A percentile compares a stretch with the other conserved stretches of the same genome.
Evolutionary conservation across 64 coral and sea anemone species (phyloP).

Genomic region (Pocillopora verrucosa): DNA sequence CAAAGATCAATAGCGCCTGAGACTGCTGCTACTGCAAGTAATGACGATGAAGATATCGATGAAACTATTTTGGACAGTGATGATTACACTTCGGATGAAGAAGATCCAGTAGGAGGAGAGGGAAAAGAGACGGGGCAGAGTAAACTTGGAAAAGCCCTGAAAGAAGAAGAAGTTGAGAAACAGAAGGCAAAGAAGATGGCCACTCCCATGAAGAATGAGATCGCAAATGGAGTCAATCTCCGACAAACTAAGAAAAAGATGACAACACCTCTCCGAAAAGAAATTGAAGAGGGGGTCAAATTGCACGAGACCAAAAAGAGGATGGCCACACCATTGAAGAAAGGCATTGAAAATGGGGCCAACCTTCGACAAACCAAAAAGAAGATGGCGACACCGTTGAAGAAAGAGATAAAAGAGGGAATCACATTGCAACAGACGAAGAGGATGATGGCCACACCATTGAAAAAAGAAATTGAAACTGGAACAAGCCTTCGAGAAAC

Average conservation of each 20-base stretch:
- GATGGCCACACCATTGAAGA: conserved; percentile 57
- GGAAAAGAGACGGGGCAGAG: not conserved
- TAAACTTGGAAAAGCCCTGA: too few species aligned
- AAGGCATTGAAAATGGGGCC: conserved; percentile 67
- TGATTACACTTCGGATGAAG: conserved; percentile 38
- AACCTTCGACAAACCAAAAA: conserved; percentile 67
- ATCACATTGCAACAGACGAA: conserved; percentile 36
- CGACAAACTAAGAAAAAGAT: conserved; percentile 59
- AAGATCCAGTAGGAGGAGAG: not conserved
- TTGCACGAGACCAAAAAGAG: conserved; percentile 67
- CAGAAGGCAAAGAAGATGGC: conserved; percentile 44
- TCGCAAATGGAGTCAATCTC: conserved; percentile 40
- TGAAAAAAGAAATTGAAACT: conserved; percentile 57
- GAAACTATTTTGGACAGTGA: conserved; percentile 29
- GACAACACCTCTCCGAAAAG: conserved; percentile 53
- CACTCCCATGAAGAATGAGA: conserved; percentile 54
- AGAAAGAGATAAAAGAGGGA: conserved; percentile 52
- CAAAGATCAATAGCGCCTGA: not conserved
- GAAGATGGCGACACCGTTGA: conserved; percentile 40
- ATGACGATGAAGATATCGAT: not conserved
- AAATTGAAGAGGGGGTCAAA: conserved; percentile 48
- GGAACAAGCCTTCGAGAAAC: conserved; percentile 63
- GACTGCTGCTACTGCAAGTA: not conserved
- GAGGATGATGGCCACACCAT: conserved; percentile 67
- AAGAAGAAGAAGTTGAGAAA: not conserved